These are phyloP conservation scores for Oxystoma pomonae DNA, from an alignment of 2,888 invertebrate genomes.

Conservation along the genomic window DNA sequence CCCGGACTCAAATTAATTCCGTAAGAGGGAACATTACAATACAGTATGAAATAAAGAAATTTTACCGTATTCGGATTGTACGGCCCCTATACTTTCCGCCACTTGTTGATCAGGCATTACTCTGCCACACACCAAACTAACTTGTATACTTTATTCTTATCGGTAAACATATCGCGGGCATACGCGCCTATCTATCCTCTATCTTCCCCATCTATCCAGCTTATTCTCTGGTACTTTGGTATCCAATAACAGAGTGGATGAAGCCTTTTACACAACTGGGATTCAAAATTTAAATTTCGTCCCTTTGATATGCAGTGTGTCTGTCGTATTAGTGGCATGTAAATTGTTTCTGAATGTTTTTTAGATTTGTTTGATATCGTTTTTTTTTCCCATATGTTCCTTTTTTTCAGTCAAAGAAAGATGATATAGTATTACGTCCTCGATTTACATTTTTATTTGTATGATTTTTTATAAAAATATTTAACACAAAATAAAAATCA, in stretches of 20 bases:
- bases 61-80: no score
- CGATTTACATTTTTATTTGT: no score
- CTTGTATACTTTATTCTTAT: conserved; percentile 26
- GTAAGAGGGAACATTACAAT: no score
- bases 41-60: no score
- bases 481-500: no score
- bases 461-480: no score
- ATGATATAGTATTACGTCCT: no score
- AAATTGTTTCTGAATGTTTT: neutral
- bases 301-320: conserved; percentile 28
- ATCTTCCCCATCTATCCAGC: conserved; percentile 8
- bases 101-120: no score
- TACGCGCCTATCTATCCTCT: conserved; percentile 27
- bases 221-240: conserved; percentile 7
- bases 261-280: conserved; percentile 24
- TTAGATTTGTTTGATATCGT: conserved; percentile 2
- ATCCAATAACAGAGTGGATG: conserved; percentile 28
- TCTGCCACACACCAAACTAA: neutral
- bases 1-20: no score
- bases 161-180: conserved; percentile 38
- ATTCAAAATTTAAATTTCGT: conserved; percentile 32
- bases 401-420: neutral
- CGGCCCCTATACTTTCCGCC: no score
- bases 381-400: neutral
- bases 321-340: neutral